Conservation (phyloP, 2,888 invertebrate genomes). For the Drosophila helvetica region DNA sequence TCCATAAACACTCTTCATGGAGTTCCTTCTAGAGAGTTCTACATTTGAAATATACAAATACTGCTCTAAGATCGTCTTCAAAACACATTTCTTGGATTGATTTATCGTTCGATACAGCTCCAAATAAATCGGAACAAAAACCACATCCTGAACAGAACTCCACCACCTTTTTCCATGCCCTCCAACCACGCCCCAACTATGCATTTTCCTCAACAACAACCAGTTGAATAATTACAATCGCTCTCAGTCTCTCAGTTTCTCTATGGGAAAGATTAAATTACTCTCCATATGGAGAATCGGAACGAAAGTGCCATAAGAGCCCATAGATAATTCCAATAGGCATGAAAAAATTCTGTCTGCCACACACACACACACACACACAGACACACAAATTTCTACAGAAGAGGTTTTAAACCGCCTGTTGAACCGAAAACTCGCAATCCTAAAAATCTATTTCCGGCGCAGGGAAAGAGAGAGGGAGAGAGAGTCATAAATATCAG, state of each 20-base stretch:
- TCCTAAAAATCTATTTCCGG: conserved; percentile 66
- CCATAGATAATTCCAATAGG: conserved; percentile 66
- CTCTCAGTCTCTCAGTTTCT: neutral
- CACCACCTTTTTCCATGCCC: neutral
- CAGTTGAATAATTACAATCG: conserved; percentile 13
- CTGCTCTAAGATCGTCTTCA: too few relatives aligned
- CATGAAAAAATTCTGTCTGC: conserved; percentile 53
- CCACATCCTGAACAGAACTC: neutral
- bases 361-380: conserved; percentile 18
- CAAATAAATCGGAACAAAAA: neutral
- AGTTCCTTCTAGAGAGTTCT: too few relatives aligned
- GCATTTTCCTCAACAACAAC: neutral
- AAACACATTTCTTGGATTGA: too few relatives aligned
- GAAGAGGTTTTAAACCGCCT: conserved; percentile 28
- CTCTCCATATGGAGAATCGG: conserved; percentile 16
- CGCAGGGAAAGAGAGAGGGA: conserved; percentile 12
- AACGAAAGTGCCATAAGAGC: conserved; percentile 15
- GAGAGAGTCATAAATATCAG: conserved; percentile 56
- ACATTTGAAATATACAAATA: too few relatives aligned
- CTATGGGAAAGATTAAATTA: conserved; percentile 23
- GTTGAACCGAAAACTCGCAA: conserved; percentile 51
- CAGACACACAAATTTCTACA: conserved; percentile 23
- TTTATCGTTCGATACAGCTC: neutral
- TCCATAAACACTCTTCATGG: too few relatives aligned
- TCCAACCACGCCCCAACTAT: neutral